Conservation (phyloP, 2,888 invertebrate species). For the Thecophora atra region DNA sequence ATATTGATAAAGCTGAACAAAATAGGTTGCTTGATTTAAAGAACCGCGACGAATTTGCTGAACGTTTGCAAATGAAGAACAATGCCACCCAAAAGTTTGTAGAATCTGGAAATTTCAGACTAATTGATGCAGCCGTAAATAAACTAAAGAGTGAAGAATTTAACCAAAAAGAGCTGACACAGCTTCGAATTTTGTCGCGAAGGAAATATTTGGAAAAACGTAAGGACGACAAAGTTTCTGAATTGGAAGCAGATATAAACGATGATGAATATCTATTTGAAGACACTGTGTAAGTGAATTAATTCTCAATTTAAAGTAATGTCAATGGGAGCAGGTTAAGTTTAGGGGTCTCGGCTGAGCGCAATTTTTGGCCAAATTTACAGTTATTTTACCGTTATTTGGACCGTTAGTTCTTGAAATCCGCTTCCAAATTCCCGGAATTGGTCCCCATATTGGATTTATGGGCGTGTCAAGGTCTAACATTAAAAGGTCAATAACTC, state of each 20-base stretch:
- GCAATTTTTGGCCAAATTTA: too few species aligned
- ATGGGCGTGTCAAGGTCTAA: too few species aligned
- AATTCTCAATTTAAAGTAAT: too few species aligned
- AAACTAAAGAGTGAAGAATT: constrained; percentile 83
- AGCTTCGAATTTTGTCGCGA: constrained; percentile 88
- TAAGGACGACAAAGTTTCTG: constrained; percentile 94
- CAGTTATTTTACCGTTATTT: too few species aligned
- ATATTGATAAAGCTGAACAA: constrained; percentile 83
- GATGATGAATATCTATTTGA: constrained; percentile 97
- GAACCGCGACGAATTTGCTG: constrained; percentile 94
- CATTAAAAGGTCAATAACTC: too few species aligned
- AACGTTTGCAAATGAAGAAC: constrained; percentile 87
- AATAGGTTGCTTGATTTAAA: constrained; percentile 83
- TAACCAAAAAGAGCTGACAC: constrained; percentile 86
- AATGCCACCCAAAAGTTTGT: constrained; percentile 71
- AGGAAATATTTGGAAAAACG: constrained; percentile 94
- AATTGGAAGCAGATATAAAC: constrained; percentile 91
- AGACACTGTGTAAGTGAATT: constrained; percentile 77
- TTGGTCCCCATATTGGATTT: too few species aligned
- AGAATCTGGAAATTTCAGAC: constrained; percentile 71
- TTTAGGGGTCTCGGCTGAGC: too few species aligned
- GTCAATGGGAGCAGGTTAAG: too few species aligned
- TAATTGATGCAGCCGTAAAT: constrained; percentile 87
- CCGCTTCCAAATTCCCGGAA: too few species aligned
- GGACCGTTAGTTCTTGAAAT: too few species aligned